A percentile compares a stretch with the other conserved stretches of the same genome.
phyloP scores from a whole-genome alignment of 1,140 invertebrate species.

The Homalodisca vitripennis region DNA sequence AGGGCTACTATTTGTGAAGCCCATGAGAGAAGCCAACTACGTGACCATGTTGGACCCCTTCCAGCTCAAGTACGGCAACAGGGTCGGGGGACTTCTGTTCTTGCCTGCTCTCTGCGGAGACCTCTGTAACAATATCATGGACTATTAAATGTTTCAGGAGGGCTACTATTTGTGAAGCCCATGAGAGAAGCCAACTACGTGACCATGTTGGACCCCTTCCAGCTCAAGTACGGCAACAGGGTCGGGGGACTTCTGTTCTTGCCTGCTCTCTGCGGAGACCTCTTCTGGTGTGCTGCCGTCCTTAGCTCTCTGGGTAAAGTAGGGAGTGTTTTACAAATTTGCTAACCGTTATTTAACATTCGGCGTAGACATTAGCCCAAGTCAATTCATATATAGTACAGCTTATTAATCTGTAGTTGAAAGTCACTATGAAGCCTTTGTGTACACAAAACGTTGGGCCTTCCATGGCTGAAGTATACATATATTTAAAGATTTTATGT shows the following conservation, averaged over 20 bases:
- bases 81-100: slow-evolving; percentile 76
- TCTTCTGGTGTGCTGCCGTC: slow-evolving; percentile 77
- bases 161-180: slow-evolving; percentile 73
- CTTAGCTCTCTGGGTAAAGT: slow-evolving; percentile 72
- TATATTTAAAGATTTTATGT: too few species aligned
- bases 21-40: slow-evolving; percentile 76
- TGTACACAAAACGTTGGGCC: too few species aligned
- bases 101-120: slow-evolving; percentile 77
- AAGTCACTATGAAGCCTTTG: too few species aligned
- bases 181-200: slow-evolving; percentile 80
- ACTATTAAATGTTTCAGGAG: slow-evolving; percentile 64
- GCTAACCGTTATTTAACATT: too few species aligned
- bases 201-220: slow-evolving; percentile 86
- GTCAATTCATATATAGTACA: too few species aligned
- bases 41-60: slow-evolving; percentile 88
- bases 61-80: slow-evolving; percentile 70
- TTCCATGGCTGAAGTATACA: too few species aligned
- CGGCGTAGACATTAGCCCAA: too few species aligned
- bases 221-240: slow-evolving; percentile 70
- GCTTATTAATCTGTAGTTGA: too few species aligned
- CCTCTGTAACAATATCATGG: too few species aligned
- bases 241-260: slow-evolving; percentile 78
- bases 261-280: slow-evolving; percentile 75
- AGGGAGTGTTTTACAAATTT: too few species aligned
- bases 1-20: slow-evolving; percentile 74